Percentiles rank a stretch among this genome's conserved stretches.
phyloP scores from a whole-genome alignment of 2,113 vertebrate species.

The Pyxicephalus adspersus region DNA sequence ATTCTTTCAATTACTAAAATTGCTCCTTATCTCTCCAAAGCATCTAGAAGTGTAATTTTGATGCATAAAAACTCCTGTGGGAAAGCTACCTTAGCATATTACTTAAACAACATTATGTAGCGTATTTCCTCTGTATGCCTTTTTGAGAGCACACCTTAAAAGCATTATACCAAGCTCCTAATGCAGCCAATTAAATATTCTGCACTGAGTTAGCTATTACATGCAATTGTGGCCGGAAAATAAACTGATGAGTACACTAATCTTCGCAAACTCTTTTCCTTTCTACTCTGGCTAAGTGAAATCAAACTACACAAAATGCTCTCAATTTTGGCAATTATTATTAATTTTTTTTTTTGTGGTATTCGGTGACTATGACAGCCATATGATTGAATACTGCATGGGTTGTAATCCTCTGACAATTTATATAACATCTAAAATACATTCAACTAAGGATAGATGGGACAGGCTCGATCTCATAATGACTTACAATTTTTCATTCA shows the following conservation, averaged over 20 bases:
- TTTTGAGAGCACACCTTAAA: conserved; percentile 15
- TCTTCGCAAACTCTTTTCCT: conserved; percentile 5
- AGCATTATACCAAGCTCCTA: conserved; percentile 32
- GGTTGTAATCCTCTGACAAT: conserved; percentile 34
- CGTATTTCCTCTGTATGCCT: conserved; percentile 8
- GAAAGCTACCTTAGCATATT: not conserved
- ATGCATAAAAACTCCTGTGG: not conserved
- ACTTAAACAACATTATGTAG: conserved; percentile 23
- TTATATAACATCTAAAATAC: conserved; percentile 41
- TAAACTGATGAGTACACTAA: not conserved
- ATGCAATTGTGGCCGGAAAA: conserved; percentile 36
- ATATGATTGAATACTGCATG: conserved; percentile 9
- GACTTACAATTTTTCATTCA: conserved; percentile 42
- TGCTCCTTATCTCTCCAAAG: conserved; percentile 1
- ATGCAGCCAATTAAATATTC: conserved; percentile 29
- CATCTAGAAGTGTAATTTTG: not conserved
- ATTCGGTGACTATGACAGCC: conserved; percentile 27
- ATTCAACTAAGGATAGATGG: conserved; percentile 27
- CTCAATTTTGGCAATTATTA: conserved; percentile 20
- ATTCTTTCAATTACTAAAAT: conserved; percentile 27
- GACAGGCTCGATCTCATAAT: conserved; percentile 37
- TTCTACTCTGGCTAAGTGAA: conserved; percentile 17
- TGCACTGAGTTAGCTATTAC: conserved; percentile 35
- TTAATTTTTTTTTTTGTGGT: conserved; percentile 5
- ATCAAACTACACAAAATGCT: not conserved